These are phyloP conservation scores for Porites lutea DNA, from an alignment of 64 coral and sea anemone genomes.

Conservation along the genomic window DNA sequence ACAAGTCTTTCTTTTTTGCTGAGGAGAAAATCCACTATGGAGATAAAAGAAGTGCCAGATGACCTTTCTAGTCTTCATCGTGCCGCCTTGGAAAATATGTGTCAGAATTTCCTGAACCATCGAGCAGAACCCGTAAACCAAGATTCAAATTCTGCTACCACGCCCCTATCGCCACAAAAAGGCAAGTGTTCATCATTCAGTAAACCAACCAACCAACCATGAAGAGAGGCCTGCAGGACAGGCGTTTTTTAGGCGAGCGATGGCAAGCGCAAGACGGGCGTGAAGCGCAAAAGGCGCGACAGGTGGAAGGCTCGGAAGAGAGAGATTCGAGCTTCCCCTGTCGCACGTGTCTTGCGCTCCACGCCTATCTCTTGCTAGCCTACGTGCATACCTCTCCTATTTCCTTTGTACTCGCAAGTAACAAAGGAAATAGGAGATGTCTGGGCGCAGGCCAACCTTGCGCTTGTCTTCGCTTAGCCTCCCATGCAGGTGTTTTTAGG, in stretches of 20 bases:
- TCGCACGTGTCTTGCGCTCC: too few relatives aligned
- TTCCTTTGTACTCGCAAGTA: too few relatives aligned
- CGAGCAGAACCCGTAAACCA: neutral
- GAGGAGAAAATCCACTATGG: slow-evolving; percentile 9
- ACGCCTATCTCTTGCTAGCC: too few relatives aligned
- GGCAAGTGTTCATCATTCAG: neutral
- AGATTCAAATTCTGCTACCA: neutral
- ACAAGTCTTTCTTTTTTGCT: neutral
- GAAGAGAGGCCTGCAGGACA: neutral
- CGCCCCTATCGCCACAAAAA: neutral
- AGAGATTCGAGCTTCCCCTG: too few relatives aligned
- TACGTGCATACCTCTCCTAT: too few relatives aligned
- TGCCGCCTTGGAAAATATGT: slow-evolving; percentile 13
- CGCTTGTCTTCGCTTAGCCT: too few relatives aligned
- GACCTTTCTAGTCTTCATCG: neutral
- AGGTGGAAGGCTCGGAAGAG: too few relatives aligned
- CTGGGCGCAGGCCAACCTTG: too few relatives aligned
- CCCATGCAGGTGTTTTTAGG: too few relatives aligned
- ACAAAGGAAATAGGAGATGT: too few relatives aligned
- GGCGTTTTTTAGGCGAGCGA: neutral
- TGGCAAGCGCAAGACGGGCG: neutral
- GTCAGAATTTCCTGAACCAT: slow-evolving; percentile 19
- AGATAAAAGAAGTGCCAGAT: neutral
- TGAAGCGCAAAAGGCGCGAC: too few relatives aligned
- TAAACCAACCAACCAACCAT: neutral